Percentiles rank a stretch among this genome's conserved stretches.
Conservation (phyloP, 1,140 invertebrate genomes). For the Oryzaephilus surinamensis region DNA sequence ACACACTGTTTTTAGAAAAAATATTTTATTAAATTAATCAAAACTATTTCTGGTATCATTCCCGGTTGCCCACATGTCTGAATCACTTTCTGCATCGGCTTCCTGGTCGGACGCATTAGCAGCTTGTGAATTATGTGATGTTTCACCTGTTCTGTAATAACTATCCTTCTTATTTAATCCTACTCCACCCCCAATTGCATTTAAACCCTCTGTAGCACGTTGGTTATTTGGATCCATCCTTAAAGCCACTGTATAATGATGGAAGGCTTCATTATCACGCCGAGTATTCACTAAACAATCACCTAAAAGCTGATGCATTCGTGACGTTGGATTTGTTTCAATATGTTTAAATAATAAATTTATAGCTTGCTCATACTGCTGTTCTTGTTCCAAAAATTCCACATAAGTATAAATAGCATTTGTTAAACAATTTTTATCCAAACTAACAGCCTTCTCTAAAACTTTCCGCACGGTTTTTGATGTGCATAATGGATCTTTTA, state of each 20-base stretch:
- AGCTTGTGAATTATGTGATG: constrained; percentile 24
- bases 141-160: constrained; percentile 39
- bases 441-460: constrained; percentile 56
- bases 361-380: constrained; percentile 47
- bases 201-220: constrained; percentile 57
- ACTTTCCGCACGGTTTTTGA: constrained; percentile 45
- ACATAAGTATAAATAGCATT: constrained; percentile 59
- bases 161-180: constrained; percentile 39
- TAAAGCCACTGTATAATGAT: constrained; percentile 59
- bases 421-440: constrained; percentile 49
- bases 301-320: constrained; percentile 59
- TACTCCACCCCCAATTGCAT: constrained; percentile 49
- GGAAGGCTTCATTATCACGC: constrained; percentile 59
- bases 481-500: constrained; percentile 56
- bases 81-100: constrained; percentile 26
- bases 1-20: too few relatives aligned
- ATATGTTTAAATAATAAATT: constrained; percentile 50
- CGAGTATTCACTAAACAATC: constrained; percentile 45
- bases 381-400: constrained; percentile 51
- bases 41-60: constrained; percentile 11
- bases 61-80: constrained; percentile 28
- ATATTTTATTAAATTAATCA: constrained; percentile 2
- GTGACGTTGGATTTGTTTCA: constrained; percentile 47
- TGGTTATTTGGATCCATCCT: constrained; percentile 60
- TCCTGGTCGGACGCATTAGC: constrained; percentile 27